These are phyloP conservation scores for Scolanthus callimorphus DNA, from an alignment of 92 coral and sea anemone genomes.

Conservation along the genomic window DNA sequence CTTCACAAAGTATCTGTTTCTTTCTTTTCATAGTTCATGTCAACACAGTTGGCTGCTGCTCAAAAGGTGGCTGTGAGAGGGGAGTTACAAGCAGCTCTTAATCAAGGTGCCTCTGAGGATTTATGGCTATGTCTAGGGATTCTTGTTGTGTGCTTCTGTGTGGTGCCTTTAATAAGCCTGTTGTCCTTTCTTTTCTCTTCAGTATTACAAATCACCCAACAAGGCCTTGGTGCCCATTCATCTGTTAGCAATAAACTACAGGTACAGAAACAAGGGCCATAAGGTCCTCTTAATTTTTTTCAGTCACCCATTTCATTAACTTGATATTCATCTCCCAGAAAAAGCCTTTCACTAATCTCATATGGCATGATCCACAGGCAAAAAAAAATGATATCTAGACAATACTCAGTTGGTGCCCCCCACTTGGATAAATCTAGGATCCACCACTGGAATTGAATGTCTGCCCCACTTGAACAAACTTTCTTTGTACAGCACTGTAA, in stretches of 20 bases:
- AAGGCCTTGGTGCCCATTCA: constrained; percentile 34
- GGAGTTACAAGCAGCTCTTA: constrained; percentile 62
- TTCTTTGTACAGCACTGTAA: too few species aligned
- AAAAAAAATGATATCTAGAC: too few species aligned
- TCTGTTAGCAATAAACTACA: constrained; percentile 55
- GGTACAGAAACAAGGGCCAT: too few species aligned
- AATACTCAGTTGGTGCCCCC: too few species aligned
- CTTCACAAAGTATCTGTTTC: not conserved
- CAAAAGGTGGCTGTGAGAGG: constrained; percentile 64
- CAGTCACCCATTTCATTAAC: too few species aligned
- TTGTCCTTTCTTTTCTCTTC: not conserved
- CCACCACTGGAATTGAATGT: too few species aligned
- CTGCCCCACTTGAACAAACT: too few species aligned
- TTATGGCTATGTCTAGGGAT: not conserved
- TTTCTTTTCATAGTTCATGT: constrained; percentile 54
- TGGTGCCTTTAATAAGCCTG: not conserved
- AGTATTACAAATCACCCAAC: constrained; percentile 66
- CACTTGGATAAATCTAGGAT: too few species aligned
- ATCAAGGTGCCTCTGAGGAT: constrained; percentile 62
- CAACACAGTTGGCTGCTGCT: constrained; percentile 67
- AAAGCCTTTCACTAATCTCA: too few species aligned
- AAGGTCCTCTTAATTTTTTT: too few species aligned
- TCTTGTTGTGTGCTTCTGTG: not conserved
- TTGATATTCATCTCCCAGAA: too few species aligned
- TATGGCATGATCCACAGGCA: too few species aligned